Conservation (phyloP, 2,888 invertebrate species). For the Drosophila setosimentum region DNA sequence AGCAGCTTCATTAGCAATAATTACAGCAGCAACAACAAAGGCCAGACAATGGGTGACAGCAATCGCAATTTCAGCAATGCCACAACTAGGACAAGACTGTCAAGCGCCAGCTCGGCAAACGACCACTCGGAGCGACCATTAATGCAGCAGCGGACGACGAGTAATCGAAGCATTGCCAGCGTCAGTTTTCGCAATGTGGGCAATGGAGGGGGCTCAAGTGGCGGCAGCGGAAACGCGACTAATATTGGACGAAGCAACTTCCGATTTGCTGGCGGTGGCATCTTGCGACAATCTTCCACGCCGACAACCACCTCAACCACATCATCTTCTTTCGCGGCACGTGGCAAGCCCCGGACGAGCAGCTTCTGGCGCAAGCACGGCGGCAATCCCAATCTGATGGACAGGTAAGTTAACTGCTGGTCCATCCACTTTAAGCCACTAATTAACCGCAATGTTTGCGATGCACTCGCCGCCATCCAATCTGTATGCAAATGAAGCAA, state of each 20-base stretch:
- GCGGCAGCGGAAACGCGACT: conserved; percentile 27
- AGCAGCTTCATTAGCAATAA: conserved; percentile 72
- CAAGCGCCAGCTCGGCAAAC: conserved; percentile 15
- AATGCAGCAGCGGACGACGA: conserved; percentile 58
- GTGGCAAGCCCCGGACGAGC: conserved; percentile 64
- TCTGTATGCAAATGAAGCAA: conserved; percentile 39
- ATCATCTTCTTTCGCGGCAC: conserved; percentile 56
- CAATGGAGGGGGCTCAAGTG: conserved; percentile 47
- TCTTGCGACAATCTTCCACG: conserved; percentile 76
- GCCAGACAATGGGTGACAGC: conserved; percentile 67
- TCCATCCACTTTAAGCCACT: conserved; percentile 25
- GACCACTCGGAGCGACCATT: conserved; percentile 52
- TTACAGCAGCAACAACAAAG: conserved; percentile 71
- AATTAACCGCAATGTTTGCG: conserved; percentile 50
- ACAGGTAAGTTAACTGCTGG: conserved; percentile 71
- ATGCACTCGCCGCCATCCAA: conserved; percentile 24
- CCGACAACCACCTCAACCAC: conserved; percentile 50
- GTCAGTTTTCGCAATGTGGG: conserved; percentile 67
- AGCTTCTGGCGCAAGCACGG: conserved; percentile 78
- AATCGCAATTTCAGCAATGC: conserved; percentile 78
- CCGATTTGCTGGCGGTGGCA: conserved; percentile 71
- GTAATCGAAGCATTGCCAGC: conserved; percentile 52
- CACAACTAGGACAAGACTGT: conserved; percentile 19
- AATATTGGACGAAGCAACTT: conserved; percentile 64
- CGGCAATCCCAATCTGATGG: conserved; percentile 80